phyloP scores from a whole-genome alignment of 2,888 invertebrate species.

The Chaitophorus viminalis region DNA sequence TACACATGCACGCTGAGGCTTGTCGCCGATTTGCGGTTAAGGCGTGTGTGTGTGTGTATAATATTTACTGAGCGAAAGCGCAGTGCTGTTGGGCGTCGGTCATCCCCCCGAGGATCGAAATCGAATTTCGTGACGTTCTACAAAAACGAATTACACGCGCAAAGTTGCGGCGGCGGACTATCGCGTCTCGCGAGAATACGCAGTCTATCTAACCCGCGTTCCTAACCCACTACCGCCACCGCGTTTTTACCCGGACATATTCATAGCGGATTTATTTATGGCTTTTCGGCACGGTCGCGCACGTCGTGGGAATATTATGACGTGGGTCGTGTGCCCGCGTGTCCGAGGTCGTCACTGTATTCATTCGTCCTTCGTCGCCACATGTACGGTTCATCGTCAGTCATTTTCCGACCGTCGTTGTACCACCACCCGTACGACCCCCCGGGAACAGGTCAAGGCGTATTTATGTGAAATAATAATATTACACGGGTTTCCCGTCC shows the following conservation, averaged over 20 bases:
- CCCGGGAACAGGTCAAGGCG: background rate
- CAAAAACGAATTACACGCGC: constrained; percentile 18
- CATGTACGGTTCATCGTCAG: background rate
- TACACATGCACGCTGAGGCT: background rate
- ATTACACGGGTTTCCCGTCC: background rate
- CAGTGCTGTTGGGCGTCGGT: background rate
- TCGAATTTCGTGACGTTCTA: constrained; percentile 27
- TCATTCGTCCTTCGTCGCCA: background rate
- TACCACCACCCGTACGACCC: too few species aligned
- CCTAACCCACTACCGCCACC: too few species aligned
- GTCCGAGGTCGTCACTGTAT: background rate
- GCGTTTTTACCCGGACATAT: background rate
- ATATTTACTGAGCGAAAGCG: background rate
- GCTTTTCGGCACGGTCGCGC: background rate
- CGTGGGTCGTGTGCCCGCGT: background rate
- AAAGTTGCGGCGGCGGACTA: constrained; percentile 1
- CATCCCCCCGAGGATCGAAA: background rate
- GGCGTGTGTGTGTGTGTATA: background rate
- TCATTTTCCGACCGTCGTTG: too few species aligned
- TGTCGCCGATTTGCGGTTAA: background rate
- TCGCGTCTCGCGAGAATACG: constrained; percentile 17
- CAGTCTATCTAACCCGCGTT: background rate
- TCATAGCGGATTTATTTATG: background rate
- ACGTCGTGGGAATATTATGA: background rate
- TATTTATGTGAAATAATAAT: background rate